phyloP scores from a whole-genome alignment of 92 coral and sea anemone genomes.

The Ricordea florida region DNA sequence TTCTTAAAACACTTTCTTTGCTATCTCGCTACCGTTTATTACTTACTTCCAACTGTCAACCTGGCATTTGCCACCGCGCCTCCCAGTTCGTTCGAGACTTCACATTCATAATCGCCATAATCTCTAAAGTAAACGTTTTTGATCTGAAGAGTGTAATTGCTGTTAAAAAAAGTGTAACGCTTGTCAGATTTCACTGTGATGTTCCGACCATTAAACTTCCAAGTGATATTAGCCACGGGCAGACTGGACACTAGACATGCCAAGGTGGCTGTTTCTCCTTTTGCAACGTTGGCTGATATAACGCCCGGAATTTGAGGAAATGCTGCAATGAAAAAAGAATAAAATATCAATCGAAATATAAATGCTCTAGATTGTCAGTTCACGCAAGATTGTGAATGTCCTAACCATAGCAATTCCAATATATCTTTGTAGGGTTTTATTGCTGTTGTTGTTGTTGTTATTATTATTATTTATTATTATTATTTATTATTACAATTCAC shows the following conservation, averaged over 20 bases:
- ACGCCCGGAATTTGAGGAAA: slow-evolving; percentile 68
- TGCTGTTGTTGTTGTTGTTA: no score
- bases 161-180: neutral
- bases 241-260: slow-evolving; percentile 68
- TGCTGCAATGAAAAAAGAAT: slow-evolving; percentile 27
- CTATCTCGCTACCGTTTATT: neutral
- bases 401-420: no score
- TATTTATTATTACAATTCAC: no score
- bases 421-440: no score
- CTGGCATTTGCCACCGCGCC: slow-evolving; percentile 39
- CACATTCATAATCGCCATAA: slow-evolving; percentile 70
- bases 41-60: slow-evolving; percentile 63
- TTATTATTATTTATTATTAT: no score
- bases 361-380: no score
- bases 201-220: slow-evolving; percentile 57
- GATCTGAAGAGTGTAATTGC: slow-evolving; percentile 41
- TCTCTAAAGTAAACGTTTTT: slow-evolving; percentile 16
- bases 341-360: no score
- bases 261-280: slow-evolving; percentile 52
- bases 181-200: neutral
- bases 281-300: slow-evolving; percentile 31
- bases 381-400: no score
- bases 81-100: slow-evolving; percentile 61
- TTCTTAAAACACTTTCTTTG: neutral
- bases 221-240: slow-evolving; percentile 83